phyloP scores from a whole-genome alignment of 1,140 invertebrate species.

The Lanistes nyassanus region DNA sequence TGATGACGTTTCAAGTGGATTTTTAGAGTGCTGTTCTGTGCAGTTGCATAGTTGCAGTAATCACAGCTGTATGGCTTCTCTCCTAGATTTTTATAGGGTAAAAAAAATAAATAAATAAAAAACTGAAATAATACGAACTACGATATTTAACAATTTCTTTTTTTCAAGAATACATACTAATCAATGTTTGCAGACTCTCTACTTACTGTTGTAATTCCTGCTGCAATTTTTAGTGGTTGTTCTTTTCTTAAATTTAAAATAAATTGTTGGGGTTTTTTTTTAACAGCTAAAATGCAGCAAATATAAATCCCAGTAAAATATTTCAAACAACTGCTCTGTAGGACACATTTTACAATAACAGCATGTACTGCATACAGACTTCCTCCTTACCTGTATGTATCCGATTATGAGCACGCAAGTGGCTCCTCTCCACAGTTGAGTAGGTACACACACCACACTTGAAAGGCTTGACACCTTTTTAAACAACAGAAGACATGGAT shows the following conservation, averaged over 20 bases:
- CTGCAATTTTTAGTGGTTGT: no score
- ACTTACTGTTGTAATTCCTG: no score
- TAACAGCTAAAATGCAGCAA: no score
- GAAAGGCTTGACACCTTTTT: conserved; percentile 66
- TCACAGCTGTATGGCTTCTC: conserved; percentile 67
- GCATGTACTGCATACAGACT: conserved; percentile 8
- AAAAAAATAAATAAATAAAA: not conserved
- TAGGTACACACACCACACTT: conserved; percentile 69
- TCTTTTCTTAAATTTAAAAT: no score
- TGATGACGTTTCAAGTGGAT: conserved; percentile 64
- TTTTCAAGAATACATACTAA: no score
- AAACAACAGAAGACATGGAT: conserved; percentile 14
- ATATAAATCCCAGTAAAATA: no score
- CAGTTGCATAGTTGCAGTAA: conserved; percentile 66
- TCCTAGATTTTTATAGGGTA: conserved; percentile 55
- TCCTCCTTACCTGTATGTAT: conserved; percentile 61
- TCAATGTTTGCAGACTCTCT: no score
- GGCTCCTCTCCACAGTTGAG: conserved; percentile 68
- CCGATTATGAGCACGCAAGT: conserved; percentile 68
- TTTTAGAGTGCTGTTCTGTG: conserved; percentile 66
- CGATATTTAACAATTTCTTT: not conserved
- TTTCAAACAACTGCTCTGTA: no score
- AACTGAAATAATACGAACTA: conserved; percentile 2
- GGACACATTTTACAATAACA: no score
- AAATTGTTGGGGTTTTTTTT: no score